Conservation (phyloP, 2,888 invertebrate genomes). For the Acanthosepion esculentum region DNA sequence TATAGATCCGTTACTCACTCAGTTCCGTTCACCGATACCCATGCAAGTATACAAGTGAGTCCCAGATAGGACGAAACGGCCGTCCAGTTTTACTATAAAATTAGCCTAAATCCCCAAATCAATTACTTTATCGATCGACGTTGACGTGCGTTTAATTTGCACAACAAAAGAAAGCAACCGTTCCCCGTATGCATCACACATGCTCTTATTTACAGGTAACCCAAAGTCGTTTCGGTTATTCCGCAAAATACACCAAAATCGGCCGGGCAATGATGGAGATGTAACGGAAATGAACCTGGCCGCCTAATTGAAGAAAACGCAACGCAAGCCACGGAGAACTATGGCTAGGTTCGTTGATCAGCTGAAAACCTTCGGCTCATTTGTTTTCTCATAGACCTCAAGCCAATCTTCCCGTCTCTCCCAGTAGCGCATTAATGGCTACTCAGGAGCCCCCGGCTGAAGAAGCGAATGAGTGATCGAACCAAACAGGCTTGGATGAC, state of each 20-base stretch:
- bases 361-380: background rate
- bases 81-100: no score
- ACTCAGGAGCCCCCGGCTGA: background rate
- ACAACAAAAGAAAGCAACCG: background rate
- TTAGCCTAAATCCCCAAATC: no score
- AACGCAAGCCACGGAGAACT: background rate
- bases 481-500: conserved; percentile 20
- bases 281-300: background rate
- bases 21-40: no score
- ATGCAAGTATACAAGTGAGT: no score
- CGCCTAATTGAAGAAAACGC: background rate
- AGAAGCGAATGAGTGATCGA: background rate
- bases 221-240: fast-evolving
- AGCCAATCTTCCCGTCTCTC: background rate
- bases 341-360: background rate
- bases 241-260: background rate
- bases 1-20: no score
- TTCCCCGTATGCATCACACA: background rate
- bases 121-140: background rate
- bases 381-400: background rate
- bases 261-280: background rate
- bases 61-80: no score
- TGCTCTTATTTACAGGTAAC: background rate
- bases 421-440: background rate
- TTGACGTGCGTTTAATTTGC: background rate